Percentiles rank a stretch among this genome's conserved stretches.
Evolutionary conservation across 2,888 invertebrate genomes (phyloP).

Genomic region (Harmothoe impar): DNA sequence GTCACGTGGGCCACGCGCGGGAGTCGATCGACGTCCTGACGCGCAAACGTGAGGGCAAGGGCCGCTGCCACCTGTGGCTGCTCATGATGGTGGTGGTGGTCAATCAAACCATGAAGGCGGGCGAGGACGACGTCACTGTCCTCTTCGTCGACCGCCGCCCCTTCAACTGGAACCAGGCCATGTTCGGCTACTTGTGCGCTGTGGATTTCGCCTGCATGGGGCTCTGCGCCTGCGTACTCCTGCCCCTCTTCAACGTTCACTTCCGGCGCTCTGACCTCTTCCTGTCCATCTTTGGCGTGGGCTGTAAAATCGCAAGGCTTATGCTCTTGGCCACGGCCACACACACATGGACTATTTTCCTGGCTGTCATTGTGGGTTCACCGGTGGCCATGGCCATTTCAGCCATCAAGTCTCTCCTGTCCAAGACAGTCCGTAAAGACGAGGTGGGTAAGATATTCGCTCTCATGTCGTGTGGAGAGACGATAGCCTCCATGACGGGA

Average conservation of each 20-base stretch:
- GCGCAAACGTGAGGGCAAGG: constrained; percentile 70
- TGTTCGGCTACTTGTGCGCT: constrained; percentile 87
- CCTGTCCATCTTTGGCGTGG: constrained; percentile 81
- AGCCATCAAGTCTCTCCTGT: constrained; percentile 61
- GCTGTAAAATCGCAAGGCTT: constrained; percentile 81
- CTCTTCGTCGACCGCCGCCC: constrained; percentile 88
- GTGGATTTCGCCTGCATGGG: constrained; percentile 86
- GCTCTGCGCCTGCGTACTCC: constrained; percentile 78
- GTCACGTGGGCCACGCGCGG: constrained; percentile 67
- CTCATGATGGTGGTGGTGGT: constrained; percentile 68
- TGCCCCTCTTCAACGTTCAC: constrained; percentile 77
- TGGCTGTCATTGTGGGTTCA: constrained; percentile 70
- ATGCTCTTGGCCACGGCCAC: constrained; percentile 80
- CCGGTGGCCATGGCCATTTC: constrained; percentile 63
- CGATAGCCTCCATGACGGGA: constrained; percentile 79
- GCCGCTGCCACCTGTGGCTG: constrained; percentile 69
- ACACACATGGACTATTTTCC: constrained; percentile 80
- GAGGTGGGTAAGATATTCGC: constrained; percentile 83
- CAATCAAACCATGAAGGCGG: constrained; percentile 83
- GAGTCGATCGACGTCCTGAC: constrained; percentile 72
- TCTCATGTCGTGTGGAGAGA: constrained; percentile 83
- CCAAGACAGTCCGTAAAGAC: constrained; percentile 45
- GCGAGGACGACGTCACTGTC: constrained; percentile 90
- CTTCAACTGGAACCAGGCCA: constrained; percentile 89
- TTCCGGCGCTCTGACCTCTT: constrained; percentile 78